A percentile compares a stretch with the other conserved stretches of the same genome.
phyloP scores from a whole-genome alignment of 2,888 invertebrate genomes.

The Cryptus armator region DNA sequence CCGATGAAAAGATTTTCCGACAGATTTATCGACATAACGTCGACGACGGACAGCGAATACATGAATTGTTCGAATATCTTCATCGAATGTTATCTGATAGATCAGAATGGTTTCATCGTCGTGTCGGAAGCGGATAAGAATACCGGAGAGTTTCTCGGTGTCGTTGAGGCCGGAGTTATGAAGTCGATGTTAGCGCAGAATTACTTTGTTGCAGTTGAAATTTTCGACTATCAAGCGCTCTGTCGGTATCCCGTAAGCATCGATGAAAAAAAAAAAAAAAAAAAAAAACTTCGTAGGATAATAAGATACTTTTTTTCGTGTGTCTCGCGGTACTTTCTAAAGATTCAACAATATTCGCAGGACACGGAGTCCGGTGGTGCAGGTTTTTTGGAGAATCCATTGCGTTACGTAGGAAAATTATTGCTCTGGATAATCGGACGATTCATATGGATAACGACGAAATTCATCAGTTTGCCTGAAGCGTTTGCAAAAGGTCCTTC shows the following conservation, averaged over 20 bases:
- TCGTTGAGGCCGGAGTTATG: conserved; percentile 92
- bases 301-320: conserved; percentile 19
- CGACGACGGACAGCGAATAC: conserved; percentile 85
- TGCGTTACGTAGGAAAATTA: conserved; percentile 81
- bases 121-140: conserved; percentile 89
- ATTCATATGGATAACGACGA: conserved; percentile 81
- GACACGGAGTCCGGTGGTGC: conserved; percentile 74
- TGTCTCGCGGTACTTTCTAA: background rate
- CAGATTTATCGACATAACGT: conserved; percentile 90
- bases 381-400: conserved; percentile 78
- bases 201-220: conserved; percentile 91
- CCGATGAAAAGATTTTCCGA: conserved; percentile 90
- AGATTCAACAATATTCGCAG: conserved; percentile 66
- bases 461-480: conserved; percentile 78
- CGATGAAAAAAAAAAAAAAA: background rate
- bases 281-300: background rate
- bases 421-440: conserved; percentile 83
- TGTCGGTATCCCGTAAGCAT: conserved; percentile 87
- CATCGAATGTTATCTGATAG: conserved; percentile 94
- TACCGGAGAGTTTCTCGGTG: conserved; percentile 95
- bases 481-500: conserved; percentile 75
- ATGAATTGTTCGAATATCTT: conserved; percentile 77
- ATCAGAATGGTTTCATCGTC: conserved; percentile 95
- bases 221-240: conserved; percentile 95
- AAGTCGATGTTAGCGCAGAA: conserved; percentile 90